Base-by-base conservation (phyloP, 1,140 invertebrate genomes). In the Nasonia giraulti region DNA sequence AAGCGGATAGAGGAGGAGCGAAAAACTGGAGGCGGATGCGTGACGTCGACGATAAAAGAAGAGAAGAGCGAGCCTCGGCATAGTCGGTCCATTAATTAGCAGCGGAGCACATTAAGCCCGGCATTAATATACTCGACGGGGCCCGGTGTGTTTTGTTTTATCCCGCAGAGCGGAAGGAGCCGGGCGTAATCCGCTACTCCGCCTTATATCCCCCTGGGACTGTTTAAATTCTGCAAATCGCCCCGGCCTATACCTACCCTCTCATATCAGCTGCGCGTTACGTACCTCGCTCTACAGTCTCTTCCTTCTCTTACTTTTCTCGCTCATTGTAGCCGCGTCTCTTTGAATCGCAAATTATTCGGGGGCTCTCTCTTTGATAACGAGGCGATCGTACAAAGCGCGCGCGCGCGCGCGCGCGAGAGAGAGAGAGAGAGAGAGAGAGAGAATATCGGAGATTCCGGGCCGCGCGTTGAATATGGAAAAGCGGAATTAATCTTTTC, bases 51-150 rank as follows among this genome's bases (percentile, higher is more conserved):
- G 84, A 85, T 82, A 85, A 82, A 85, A 82, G 84, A 71, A 82
- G 40, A 27, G 74, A 75, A 50, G 6, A 20, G 62, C 55, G 86
- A 89, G 88, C 88, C 88, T 89, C 89, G 89, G 90, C 89, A 89
- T 89, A 91, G 91, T 89, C 91, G 91, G 92, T 93, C 92, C 92
- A 93, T 93, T 93, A 93, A 93, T 93, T 93, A 93, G 90, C 89
- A n/a, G 55, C 87, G 89, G 87, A 89, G 91, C 89, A 90, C 92
- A 93, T 93, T 93, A 93, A 93, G 92, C 92, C 89, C 73, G 87
- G 91, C 92, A 93, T 93, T 93, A 93, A 93, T 93, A 93, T 92
- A 93, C 92, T 93, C 92, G 27, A 1, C 27, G 88, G 90, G 55
- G 80, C 47, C 90, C 89, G 88, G 89, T 93, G 92, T 93, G 92